Evolutionary conservation across 2,113 vertebrate species (phyloP).

Genomic region (Candoia aspera): DNA sequence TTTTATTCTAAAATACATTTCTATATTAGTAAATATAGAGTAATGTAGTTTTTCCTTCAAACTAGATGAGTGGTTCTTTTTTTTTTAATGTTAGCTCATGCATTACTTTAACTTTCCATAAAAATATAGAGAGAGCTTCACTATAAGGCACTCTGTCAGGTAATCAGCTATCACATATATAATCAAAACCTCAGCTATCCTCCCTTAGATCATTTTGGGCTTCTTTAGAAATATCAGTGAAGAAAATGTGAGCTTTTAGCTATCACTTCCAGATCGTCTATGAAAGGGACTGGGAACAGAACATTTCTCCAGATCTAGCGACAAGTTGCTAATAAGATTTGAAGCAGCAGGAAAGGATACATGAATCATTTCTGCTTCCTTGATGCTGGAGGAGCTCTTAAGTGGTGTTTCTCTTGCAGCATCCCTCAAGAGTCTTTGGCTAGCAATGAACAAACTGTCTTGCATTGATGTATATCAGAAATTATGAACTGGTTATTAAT

Average conservation of each 20-base stretch:
- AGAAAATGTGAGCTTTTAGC: not conserved
- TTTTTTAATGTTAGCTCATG: not conserved
- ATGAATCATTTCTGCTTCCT: not conserved
- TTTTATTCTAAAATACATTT: not conserved
- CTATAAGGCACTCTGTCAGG: not conserved
- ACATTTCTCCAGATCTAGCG: not conserved
- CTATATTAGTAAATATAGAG: not conserved
- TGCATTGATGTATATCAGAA: slow-evolving; percentile 14
- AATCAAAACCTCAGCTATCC: not conserved
- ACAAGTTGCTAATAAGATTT: not conserved
- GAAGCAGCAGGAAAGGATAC: not conserved
- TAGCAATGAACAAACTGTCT: not conserved
- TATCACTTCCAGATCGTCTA: not conserved
- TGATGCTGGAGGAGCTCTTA: not conserved
- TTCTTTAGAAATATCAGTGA: not conserved
- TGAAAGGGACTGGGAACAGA: not conserved
- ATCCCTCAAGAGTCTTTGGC: rapidly evolving
- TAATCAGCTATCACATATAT: not conserved
- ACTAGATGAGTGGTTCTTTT: not conserved
- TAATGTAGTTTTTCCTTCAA: not conserved
- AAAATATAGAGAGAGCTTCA: too few relatives aligned
- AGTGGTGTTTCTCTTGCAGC: slow-evolving; percentile 6
- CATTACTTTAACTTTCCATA: not conserved
- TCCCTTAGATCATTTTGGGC: not conserved
- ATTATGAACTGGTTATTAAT: not conserved